A percentile compares a stretch with the other conserved stretches of the same genome.
These are phyloP conservation scores for Caretta caretta DNA, from an alignment of 2,113 vertebrate species.

Conservation along the genomic window DNA sequence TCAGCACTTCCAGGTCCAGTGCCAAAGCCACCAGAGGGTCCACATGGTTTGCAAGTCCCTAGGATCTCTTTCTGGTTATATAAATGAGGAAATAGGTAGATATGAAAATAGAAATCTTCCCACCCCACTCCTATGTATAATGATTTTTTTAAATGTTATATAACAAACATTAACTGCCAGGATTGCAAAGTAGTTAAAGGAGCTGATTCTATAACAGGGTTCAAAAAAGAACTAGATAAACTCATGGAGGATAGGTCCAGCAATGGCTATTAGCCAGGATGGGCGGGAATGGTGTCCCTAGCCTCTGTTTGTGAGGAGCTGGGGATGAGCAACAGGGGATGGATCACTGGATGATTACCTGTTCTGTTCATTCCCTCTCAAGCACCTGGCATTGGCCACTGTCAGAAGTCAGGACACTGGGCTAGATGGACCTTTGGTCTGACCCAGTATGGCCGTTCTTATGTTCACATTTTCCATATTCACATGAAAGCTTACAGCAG, in stretches of 20 bases:
- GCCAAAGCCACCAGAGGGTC: background rate
- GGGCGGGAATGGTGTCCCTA: too few species aligned
- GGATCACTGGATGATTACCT: too few species aligned
- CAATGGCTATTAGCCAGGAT: too few species aligned
- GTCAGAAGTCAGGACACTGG: too few species aligned
- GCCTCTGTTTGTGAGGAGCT: too few species aligned
- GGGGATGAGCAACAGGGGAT: too few species aligned
- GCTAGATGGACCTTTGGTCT: too few species aligned
- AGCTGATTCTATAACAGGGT: background rate
- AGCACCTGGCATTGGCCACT: too few species aligned
- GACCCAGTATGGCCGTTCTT: too few species aligned
- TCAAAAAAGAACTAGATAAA: too few species aligned
- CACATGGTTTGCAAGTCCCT: background rate
- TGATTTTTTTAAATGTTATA: constrained; percentile 22
- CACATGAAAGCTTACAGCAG: constrained; percentile 35
- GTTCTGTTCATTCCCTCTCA: too few species aligned
- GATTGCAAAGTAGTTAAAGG: constrained; percentile 30
- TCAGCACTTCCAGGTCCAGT: constrained; percentile 50
- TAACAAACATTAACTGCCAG: constrained; percentile 31
- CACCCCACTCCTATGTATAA: constrained; percentile 41
- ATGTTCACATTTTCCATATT: constrained; percentile 11
- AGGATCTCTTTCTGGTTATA: constrained; percentile 9
- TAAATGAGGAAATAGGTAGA: background rate
- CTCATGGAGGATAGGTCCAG: too few species aligned
- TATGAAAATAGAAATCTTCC: background rate